These are phyloP conservation scores for Neoascia interrupta DNA, from an alignment of 2,888 invertebrate species.

Conservation along the genomic window DNA sequence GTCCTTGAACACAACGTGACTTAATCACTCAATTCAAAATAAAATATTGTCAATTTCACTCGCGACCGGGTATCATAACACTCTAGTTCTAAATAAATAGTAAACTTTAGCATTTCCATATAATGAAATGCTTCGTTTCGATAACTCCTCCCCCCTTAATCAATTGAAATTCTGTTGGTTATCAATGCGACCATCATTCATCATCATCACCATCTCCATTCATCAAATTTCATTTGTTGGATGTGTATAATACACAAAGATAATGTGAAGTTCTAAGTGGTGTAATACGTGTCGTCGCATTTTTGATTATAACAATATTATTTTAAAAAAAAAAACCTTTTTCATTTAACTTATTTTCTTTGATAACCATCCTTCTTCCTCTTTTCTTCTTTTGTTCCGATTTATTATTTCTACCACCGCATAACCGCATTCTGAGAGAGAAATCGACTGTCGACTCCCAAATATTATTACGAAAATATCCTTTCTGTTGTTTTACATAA, in stretches of 20 bases:
- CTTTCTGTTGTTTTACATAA: conserved; percentile 15
- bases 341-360: conserved; percentile 8
- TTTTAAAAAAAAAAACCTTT: too few relatives aligned
- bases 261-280: conserved; percentile 59
- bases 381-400: neutral
- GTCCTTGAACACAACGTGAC: too few relatives aligned
- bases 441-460: conserved; percentile 26
- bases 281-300: conserved; percentile 69
- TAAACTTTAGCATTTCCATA: too few relatives aligned
- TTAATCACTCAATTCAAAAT: too few relatives aligned
- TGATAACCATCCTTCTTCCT: conserved; percentile 3
- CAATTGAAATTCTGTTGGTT: conserved; percentile 29
- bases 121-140: too few relatives aligned
- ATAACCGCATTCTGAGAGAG: conserved; percentile 60
- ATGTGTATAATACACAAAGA: conserved; percentile 61
- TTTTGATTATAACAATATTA: conserved; percentile 51
- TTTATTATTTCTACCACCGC: conserved; percentile 2
- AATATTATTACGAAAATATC: neutral
- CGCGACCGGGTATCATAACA: conserved; percentile 1
- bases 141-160: too few relatives aligned
- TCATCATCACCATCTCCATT: conserved; percentile 19
- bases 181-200: conserved; percentile 22
- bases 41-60: too few relatives aligned
- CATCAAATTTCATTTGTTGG: conserved; percentile 43
- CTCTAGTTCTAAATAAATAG: conserved; percentile 6